Base-by-base conservation (phyloP, 2,113 vertebrate species). In the Otis tarda region DNA sequence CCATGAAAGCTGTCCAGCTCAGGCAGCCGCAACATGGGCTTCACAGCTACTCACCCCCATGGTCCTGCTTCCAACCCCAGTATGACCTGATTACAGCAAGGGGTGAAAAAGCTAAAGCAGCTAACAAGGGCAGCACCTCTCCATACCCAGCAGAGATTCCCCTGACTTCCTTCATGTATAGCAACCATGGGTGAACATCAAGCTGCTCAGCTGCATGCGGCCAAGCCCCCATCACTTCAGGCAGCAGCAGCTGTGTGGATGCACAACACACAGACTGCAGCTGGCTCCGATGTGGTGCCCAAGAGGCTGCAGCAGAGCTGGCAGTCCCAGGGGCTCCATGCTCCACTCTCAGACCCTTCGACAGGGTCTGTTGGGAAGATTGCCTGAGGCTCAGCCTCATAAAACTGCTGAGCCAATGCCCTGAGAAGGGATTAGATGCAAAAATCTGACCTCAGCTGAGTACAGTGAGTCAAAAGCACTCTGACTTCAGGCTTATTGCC, bases 401-500 rank as follows among this genome's bases (percentile, higher is more conserved):
- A 70, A 91, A 96, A 43, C 52, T 10, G 4, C 81, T 0, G 5
- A 69, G 65, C 14, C 80, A 59, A 45, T 79, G 87, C 73, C 86
- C 90, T 1, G 35, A 78, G 80, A 95, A 67, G 45, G 80, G 88
- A 73, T 84, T 12, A 90, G 69, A 90, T 27, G 50, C 1, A 1
- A 21, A 70, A 86, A 79, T 20, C 83, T 87, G 96, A 89, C 92
- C 88, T 90, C 90, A 92, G 73, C 79, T 0, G 76, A 89, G 64
- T 8, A 65, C 82, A 74, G 75, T 3, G 3, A 96, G 88, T 78
- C 88, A 86, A 78, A 87, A 94, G 83, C n/a, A 8, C 64, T 96
- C 90, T 39, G 73, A 75, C 83, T 96, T 81, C 13, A 33, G 95
- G 79, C 73, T 89, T 41, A 64, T 8, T 93, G 95, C 89, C 90